These are phyloP conservation scores for Clarias macrocephalus DNA, from an alignment of 2,113 vertebrate genomes.

Conservation along the genomic window DNA sequence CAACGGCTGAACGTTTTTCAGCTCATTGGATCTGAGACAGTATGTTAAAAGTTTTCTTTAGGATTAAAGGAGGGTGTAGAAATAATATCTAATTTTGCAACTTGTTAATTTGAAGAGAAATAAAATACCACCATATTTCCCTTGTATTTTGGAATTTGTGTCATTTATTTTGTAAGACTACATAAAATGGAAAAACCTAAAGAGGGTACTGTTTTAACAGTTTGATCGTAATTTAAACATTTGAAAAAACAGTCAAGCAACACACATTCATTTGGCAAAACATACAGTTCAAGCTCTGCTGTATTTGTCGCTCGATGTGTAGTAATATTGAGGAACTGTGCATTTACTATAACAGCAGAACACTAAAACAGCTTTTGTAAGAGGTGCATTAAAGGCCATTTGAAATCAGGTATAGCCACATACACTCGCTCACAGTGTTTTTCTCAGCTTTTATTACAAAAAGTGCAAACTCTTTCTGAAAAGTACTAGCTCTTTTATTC, in stretches of 20 bases:
- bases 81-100: not conserved
- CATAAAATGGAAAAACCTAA: conserved; percentile 5
- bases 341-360: not conserved
- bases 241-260: not conserved
- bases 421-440: not conserved
- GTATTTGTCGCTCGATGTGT: too few species aligned
- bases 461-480: not conserved
- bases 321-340: not conserved
- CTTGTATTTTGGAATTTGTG: not conserved
- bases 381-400: not conserved
- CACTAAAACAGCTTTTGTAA: not conserved
- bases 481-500: not conserved
- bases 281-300: not conserved
- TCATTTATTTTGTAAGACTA: not conserved
- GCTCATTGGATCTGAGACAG: not conserved
- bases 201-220: not conserved
- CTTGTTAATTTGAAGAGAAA: not conserved
- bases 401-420: not conserved
- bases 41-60: not conserved
- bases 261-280: not conserved
- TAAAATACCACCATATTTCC: not conserved
- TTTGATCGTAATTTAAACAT: conserved; percentile 18
- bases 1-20: not conserved
- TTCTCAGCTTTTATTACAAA: not conserved
- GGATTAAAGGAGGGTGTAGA: not conserved